Conservation (phyloP, 2,113 vertebrate genomes). For the Gopherus evgoodei region DNA sequence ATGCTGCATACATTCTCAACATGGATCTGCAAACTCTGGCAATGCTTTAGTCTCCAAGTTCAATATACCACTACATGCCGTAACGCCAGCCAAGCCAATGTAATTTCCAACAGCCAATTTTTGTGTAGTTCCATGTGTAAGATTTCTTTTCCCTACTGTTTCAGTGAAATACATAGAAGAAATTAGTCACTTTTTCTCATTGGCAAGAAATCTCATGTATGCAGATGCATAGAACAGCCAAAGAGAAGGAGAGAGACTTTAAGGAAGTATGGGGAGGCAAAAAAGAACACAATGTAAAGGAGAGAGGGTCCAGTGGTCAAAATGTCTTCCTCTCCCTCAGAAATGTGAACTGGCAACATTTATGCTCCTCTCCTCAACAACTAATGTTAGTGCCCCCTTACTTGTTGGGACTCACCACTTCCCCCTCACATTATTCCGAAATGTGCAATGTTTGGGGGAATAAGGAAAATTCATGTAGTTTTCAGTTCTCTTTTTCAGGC, state of each 20-base stretch:
- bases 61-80: accelerated
- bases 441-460: too few relatives aligned
- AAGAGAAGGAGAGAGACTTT: not conserved
- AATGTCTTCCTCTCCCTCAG: not conserved
- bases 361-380: not conserved
- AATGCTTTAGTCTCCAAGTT: too few relatives aligned
- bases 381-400: not conserved
- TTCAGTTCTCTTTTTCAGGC: too few relatives aligned
- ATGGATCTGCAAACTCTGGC: too few relatives aligned
- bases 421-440: too few relatives aligned
- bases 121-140: not conserved
- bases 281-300: accelerated
- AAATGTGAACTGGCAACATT: not conserved
- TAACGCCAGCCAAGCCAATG: accelerated
- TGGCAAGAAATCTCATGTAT: not conserved
- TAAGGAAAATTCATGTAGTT: too few relatives aligned
- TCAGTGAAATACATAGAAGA: not conserved
- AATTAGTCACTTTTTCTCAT: not conserved
- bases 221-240: not conserved
- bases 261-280: accelerated
- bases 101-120: not conserved
- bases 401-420: not conserved
- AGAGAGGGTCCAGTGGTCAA: not conserved
- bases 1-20: accelerated
- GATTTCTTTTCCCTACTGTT: not conserved